Conservation (phyloP, 2,797 vertebrate genomes). For the Novumbra hubbsi region DNA sequence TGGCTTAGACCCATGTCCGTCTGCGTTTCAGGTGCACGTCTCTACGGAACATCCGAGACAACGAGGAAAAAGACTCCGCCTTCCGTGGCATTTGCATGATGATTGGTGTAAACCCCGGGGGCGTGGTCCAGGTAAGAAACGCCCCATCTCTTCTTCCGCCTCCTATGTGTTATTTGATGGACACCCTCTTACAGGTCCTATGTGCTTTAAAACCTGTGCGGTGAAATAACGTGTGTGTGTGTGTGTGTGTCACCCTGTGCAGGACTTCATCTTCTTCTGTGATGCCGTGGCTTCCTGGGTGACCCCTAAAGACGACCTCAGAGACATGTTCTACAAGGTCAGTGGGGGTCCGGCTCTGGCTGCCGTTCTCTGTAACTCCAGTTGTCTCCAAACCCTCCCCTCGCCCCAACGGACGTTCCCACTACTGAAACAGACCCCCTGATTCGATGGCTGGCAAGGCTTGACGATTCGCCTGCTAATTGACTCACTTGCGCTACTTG, state of each 20-base stretch:
- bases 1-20: background rate
- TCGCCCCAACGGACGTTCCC: background rate
- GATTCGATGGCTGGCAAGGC: no score
- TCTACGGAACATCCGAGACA: conserved; percentile 88
- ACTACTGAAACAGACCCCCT: no score
- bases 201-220: no score
- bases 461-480: no score
- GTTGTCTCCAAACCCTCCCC: no score
- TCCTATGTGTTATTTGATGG: no score
- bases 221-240: background rate
- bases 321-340: conserved; percentile 97
- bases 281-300: conserved; percentile 94
- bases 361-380: background rate
- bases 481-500: no score
- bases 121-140: conserved; percentile 88
- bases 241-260: background rate
- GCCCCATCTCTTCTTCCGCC: no score
- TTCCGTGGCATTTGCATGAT: conserved; percentile 96
- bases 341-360: background rate
- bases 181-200: no score
- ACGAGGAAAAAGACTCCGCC: conserved; percentile 94
- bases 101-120: conserved; percentile 94
- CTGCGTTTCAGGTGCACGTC: conserved; percentile 56
- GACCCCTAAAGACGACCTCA: conserved; percentile 89
- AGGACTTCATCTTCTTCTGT: conserved; percentile 97